A percentile compares a stretch with the other conserved stretches of the same genome.
These are phyloP conservation scores for Neogale vison DNA, from an alignment of 2,113 vertebrate species.

Conservation along the genomic window DNA sequence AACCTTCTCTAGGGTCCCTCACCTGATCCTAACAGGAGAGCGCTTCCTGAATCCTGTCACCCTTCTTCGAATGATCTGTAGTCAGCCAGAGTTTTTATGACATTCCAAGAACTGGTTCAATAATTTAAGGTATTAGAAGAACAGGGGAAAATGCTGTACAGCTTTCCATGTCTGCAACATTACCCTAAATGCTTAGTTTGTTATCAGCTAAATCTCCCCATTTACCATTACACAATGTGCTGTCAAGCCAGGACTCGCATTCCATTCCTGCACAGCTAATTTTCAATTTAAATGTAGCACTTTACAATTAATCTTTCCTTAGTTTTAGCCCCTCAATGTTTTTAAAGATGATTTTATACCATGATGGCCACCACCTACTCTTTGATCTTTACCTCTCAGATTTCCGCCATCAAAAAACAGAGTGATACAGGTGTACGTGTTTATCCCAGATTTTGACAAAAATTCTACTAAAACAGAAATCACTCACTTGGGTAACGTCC, in stretches of 20 bases:
- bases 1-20: background rate
- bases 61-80: background rate
- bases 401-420: background rate
- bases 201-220: background rate
- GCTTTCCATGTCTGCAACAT: background rate
- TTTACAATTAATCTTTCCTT: background rate
- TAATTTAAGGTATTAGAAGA: background rate
- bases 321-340: background rate
- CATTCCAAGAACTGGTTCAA: background rate
- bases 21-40: too few species aligned
- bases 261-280: background rate
- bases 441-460: background rate
- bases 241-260: background rate
- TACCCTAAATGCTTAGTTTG: background rate
- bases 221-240: fast-evolving
- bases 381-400: background rate
- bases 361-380: background rate
- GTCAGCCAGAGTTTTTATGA: background rate
- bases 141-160: background rate
- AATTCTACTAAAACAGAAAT: background rate
- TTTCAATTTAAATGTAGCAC: background rate
- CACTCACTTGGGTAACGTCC: background rate
- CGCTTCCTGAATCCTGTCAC: background rate
- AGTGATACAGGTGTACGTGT: background rate
- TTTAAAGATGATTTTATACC: background rate